Percentiles rank a stretch among this genome's conserved stretches.
These are phyloP conservation scores for Drosophila bipectinata DNA, from an alignment of 1,140 invertebrate genomes.

Conservation along the genomic window DNA sequence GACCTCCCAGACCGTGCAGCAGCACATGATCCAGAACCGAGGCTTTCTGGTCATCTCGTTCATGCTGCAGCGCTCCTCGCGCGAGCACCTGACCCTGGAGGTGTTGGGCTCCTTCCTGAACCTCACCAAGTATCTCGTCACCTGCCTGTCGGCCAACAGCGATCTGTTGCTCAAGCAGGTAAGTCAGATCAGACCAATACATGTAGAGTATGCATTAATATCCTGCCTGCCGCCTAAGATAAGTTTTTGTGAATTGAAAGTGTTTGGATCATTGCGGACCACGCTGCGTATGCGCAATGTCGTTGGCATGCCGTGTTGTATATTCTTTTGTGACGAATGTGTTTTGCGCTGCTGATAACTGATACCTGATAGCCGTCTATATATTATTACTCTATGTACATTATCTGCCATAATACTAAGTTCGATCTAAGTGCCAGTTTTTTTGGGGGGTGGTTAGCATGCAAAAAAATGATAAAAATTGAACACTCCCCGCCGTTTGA, in stretches of 20 bases:
- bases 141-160: slow-evolving; percentile 95
- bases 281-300: slow-evolving; percentile 57
- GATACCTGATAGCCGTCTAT: slow-evolving; percentile 10
- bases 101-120: slow-evolving; percentile 96
- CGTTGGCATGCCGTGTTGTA: slow-evolving; percentile 30
- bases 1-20: slow-evolving; percentile 98
- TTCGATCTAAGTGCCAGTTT: slow-evolving; percentile 48
- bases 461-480: slow-evolving; percentile 9
- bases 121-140: slow-evolving; percentile 98
- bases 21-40: slow-evolving; percentile 98
- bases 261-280: slow-evolving; percentile 12
- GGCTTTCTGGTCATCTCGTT: slow-evolving; percentile 99
- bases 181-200: slow-evolving; percentile 23
- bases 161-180: slow-evolving; percentile 98
- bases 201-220: neutral
- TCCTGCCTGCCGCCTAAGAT: slow-evolving; percentile 10
- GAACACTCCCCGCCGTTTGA: slow-evolving; percentile 4
- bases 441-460: slow-evolving; percentile 34
- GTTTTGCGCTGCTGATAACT: slow-evolving; percentile 4
- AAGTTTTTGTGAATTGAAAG: slow-evolving; percentile 17
- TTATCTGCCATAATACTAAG: slow-evolving; percentile 24
- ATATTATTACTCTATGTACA: slow-evolving; percentile 16
- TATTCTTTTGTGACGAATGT: slow-evolving; percentile 24
- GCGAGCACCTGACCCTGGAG: slow-evolving; percentile 96
- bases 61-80: slow-evolving; percentile 96